Evolutionary conservation across 2,113 vertebrate species (phyloP).

Genomic region (Lipophrys pholis): DNA sequence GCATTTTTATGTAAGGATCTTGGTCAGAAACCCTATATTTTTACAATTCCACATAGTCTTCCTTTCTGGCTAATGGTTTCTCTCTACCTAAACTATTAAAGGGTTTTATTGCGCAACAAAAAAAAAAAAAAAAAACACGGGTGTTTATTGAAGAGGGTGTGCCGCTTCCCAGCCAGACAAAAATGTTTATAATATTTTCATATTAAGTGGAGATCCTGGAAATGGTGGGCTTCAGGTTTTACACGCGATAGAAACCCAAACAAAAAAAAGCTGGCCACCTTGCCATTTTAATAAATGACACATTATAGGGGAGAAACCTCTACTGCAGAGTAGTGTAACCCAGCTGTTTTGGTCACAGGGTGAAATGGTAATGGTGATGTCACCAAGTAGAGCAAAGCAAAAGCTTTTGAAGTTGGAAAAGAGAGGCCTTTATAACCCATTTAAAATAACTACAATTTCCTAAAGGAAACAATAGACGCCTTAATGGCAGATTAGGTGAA

Average conservation of each 20-base stretch:
- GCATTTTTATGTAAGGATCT: constrained; percentile 76
- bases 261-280: constrained; percentile 58
- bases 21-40: constrained; percentile 74
- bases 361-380: constrained; percentile 56
- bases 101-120: constrained; percentile 73
- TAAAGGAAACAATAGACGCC: constrained; percentile 51
- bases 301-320: constrained; percentile 41
- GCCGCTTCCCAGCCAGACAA: constrained; percentile 34
- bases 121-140: constrained; percentile 60
- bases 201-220: constrained; percentile 48
- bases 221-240: constrained; percentile 56
- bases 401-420: constrained; percentile 56
- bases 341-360: constrained; percentile 52
- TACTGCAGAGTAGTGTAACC: constrained; percentile 52
- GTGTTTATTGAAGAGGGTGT: constrained; percentile 68
- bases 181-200: constrained; percentile 51
- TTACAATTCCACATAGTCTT: constrained; percentile 72
- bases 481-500: constrained; percentile 41
- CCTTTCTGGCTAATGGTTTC: constrained; percentile 51
- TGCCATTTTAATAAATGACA: constrained; percentile 52
- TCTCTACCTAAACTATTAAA: constrained; percentile 68
- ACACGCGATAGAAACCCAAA: constrained; percentile 56
- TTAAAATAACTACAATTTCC: constrained; percentile 63
- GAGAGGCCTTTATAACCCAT: constrained; percentile 55
- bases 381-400: constrained; percentile 58